Base-by-base conservation (phyloP, 2,113 vertebrate species). In the Picathartes gymnocephalus region DNA sequence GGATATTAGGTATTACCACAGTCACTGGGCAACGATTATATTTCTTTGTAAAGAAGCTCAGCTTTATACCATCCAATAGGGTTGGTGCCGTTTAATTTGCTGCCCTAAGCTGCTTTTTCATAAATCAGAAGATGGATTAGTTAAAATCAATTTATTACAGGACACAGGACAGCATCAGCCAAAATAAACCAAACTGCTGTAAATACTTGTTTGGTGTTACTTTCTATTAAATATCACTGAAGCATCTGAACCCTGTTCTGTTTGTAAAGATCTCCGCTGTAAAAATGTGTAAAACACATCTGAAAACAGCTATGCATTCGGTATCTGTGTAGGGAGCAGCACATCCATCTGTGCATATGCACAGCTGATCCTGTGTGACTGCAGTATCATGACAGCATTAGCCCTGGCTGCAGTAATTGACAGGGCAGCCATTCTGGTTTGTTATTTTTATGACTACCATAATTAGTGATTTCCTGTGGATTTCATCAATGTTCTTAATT, bases 71-170 rank as follows among this genome's bases (percentile, higher is more conserved):
- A 82, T 94, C 90, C 92, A 82, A 5, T 71, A 80, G 74, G 40
- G 62, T 71, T 83, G 85, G 44, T 83, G 81, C 76, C 73, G 92
- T 96, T 97, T 88, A 71, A 95, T 96, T 95, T 94, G 50, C 86
- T 92, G 56, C 37, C 39, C 79, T 93, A 93, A 89, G 48, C 92
- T 95, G 94, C 90, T 95, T 97, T 97, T 97, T 90, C 90, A 95
- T 92, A 97, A 95, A 96, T 96, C 94, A 88, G 81, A 95, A 84
- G 77, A 74, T 88, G 88, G 89, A 96, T 96, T 96, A 96, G 78
- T 86, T 92, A 40, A 73, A 95, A 86, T 92, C 35, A 89, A 16
- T 95, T 92, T 91, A 94, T 86, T 93, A 88, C 13, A 85, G 69
- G 86, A 70, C 66, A 64, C 39, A 66, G 37, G 64, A 68, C 33